phyloP scores from a whole-genome alignment of 1,140 invertebrate species.

The Laupala kohalensis region DNA sequence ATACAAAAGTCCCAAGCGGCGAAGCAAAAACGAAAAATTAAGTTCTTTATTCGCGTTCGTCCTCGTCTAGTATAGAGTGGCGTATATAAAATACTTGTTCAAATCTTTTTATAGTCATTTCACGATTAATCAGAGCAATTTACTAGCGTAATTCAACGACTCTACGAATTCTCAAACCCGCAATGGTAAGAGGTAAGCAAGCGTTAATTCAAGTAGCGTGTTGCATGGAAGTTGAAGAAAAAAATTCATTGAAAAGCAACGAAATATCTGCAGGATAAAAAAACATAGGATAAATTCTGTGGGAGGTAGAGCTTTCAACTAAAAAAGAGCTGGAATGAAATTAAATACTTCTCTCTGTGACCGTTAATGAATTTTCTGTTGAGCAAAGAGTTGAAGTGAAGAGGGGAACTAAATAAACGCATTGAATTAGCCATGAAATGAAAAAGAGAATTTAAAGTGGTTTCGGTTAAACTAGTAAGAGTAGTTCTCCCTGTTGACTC shows the following conservation, averaged over 20 bases:
- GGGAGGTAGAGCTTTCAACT: not conserved
- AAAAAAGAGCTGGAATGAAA: not conserved
- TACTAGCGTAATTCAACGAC: not conserved
- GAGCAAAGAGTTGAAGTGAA: not conserved
- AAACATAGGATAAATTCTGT: not conserved
- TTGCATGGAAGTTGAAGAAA: not conserved
- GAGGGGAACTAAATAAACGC: not conserved
- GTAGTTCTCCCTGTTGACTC: too few species aligned
- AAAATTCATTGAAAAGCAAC: not conserved
- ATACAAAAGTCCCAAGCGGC: not conserved
- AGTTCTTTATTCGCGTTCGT: not conserved
- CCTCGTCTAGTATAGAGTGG: too few species aligned
- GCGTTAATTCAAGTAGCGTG: not conserved
- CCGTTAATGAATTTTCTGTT: not conserved
- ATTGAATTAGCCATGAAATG: too few species aligned
- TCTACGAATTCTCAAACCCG: not conserved
- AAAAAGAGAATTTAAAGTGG: too few species aligned
- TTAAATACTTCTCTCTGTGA: not conserved
- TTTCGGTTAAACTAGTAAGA: too few species aligned
- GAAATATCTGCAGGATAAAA: not conserved
- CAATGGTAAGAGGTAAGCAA: not conserved
- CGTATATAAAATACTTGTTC: not conserved
- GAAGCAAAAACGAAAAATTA: not conserved
- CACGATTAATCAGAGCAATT: not conserved
- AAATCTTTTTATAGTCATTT: not conserved